Evolutionary conservation across 1,140 invertebrate genomes (phyloP), one percentile per base, ranked within the genome.

Genomic region (Drosophila miranda): DNA sequence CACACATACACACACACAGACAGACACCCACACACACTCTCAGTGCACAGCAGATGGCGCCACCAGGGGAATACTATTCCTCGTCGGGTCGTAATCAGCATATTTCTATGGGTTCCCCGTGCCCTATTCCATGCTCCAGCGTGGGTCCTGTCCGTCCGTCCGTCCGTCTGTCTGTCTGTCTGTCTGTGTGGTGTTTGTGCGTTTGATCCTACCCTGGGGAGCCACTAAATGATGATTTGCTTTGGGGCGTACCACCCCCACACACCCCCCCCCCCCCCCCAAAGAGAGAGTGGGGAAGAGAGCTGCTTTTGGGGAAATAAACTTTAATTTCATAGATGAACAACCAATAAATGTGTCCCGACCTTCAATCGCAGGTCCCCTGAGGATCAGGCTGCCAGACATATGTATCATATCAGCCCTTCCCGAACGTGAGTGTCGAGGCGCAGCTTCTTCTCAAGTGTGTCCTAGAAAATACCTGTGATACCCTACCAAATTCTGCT

Each of bases 221-320:
- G 53, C 53, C 53, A 75, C 70, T 74, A 74, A 74, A 74, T 74
- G 71, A 74, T 74, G 71, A 74, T 74, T 74, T 71, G 66, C 67
- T 58, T 73, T 68, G 64, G 64, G 64, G 64, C 64, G 62, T 11
- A 11, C 30, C n/a, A n/a, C n/a, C n/a, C n/a, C n/a, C n/a, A n/a
- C n/a, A n/a, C n/a, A n/a, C n/a, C n/a, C n/a, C n/a, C n/a, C n/a
- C n/a, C n/a, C n/a, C n/a, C n/a, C 30, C 30, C 28, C 61, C 16
- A 42, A 34, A 23, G 34, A n/a, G 13, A 8, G 9, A 50, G n/a
- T 1, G 8, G 8, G 56, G 11, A 26, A 51, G n/a, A 9, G 30
- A 3, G 9, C 28, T n/a, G 54, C 48, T 30, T 30, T 30, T 30
- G 26, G 53, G 46, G 51, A 44, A 52, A 62, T 72, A 54, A 72